Percentiles rank a stretch among this genome's conserved stretches.
Evolutionary conservation across 2,113 vertebrate species (phyloP).

Genomic region (Leptobrachium ailaonicum): DNA sequence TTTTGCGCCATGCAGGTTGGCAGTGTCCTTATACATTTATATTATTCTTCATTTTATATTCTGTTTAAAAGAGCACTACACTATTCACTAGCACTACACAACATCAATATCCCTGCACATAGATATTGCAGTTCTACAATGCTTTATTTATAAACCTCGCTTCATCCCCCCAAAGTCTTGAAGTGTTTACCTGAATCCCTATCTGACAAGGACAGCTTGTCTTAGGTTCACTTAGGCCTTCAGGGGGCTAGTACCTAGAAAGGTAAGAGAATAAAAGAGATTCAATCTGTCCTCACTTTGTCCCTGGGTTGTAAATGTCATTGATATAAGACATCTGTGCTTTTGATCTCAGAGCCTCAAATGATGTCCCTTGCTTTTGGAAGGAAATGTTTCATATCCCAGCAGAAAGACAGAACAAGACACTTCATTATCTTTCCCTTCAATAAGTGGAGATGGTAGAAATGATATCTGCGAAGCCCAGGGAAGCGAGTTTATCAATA

Average conservation of each 20-base stretch:
- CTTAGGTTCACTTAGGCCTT: slow-evolving; percentile 33
- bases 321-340: slow-evolving; percentile 41
- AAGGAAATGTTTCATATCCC: slow-evolving; percentile 37
- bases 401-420: slow-evolving; percentile 38
- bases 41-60: too few species aligned
- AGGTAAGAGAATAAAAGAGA: slow-evolving; percentile 39
- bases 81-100: background rate
- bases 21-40: too few species aligned
- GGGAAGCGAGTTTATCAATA: slow-evolving; percentile 42
- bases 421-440: slow-evolving; percentile 39
- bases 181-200: slow-evolving; percentile 40
- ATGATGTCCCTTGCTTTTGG: slow-evolving; percentile 27
- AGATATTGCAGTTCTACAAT: slow-evolving; percentile 15
- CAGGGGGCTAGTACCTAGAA: slow-evolving; percentile 24
- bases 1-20: too few species aligned
- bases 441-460: slow-evolving; percentile 36
- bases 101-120: background rate
- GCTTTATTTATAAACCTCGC: slow-evolving; percentile 2
- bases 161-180: background rate
- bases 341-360: slow-evolving; percentile 21
- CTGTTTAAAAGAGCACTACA: too few species aligned
- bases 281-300: slow-evolving; percentile 44
- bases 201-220: slow-evolving; percentile 49
- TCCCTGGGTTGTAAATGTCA: slow-evolving; percentile 45
- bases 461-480: slow-evolving; percentile 28